Percentiles rank a stretch among this genome's conserved stretches.
These are phyloP conservation scores for Ricordea florida DNA, from an alignment of 92 coral and sea anemone genomes.

Conservation along the genomic window DNA sequence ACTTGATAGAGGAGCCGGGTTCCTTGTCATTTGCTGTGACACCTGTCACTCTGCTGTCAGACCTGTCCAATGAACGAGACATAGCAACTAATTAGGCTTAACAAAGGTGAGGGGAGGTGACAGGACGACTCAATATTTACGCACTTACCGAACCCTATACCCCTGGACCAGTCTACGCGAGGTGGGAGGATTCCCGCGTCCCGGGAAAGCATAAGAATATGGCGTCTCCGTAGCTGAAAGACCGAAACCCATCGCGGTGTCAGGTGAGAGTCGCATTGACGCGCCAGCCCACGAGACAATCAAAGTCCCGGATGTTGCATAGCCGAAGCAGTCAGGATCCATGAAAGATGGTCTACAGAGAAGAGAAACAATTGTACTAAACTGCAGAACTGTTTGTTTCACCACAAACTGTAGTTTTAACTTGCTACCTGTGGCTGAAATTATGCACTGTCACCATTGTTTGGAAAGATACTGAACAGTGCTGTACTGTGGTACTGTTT, in stretches of 20 bases:
- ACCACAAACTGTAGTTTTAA: no score
- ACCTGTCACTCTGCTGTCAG: slow-evolving; percentile 78
- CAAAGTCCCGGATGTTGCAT: slow-evolving; percentile 84
- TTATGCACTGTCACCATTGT: no score
- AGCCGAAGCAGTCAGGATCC: slow-evolving; percentile 95
- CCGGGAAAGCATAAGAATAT: slow-evolving; percentile 39
- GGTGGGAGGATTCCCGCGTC: slow-evolving; percentile 45
- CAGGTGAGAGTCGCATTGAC: slow-evolving; percentile 62
- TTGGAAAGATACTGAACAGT: no score
- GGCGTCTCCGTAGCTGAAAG: slow-evolving; percentile 67
- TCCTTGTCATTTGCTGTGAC: slow-evolving; percentile 63
- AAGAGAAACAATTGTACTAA: background rate
- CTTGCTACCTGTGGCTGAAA: no score
- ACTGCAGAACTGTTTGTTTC: background rate
- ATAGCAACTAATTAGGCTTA: no score
- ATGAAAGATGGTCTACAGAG: slow-evolving; percentile 65
- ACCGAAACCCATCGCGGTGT: slow-evolving; percentile 70
- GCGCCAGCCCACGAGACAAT: slow-evolving; percentile 83
- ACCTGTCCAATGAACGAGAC: slow-evolving; percentile 10
- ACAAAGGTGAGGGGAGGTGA: background rate
- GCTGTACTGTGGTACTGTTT: no score
- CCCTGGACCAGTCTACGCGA: slow-evolving; percentile 42
- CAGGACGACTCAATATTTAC: background rate
- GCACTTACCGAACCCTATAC: slow-evolving; percentile 57
- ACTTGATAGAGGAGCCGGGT: slow-evolving; percentile 20